A percentile compares a stretch with the other conserved stretches of the same genome.
phyloP scores from a whole-genome alignment of 2,888 invertebrate species.

The Eupsilia transversa region DNA sequence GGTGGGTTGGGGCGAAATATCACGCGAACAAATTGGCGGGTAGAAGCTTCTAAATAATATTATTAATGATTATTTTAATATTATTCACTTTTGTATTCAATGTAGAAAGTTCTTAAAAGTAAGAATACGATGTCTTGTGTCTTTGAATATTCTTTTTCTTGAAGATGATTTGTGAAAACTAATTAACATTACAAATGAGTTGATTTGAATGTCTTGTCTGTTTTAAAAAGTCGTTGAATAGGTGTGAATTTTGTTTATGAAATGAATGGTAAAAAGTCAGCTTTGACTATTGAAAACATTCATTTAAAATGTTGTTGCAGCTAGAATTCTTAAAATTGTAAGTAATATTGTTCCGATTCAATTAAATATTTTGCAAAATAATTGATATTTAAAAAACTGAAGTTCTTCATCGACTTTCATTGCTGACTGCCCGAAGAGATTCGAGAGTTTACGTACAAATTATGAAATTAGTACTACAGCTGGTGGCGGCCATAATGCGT shows the following conservation, averaged over 20 bases:
- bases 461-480: background rate
- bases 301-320: background rate
- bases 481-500: background rate
- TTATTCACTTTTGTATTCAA: slow-evolving; percentile 26
- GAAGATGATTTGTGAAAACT: slow-evolving; percentile 56
- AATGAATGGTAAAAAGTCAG: slow-evolving; percentile 6
- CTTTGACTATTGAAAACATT: background rate
- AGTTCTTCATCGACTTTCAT: background rate
- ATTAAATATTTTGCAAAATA: background rate
- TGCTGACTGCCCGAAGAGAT: background rate
- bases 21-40: too few relatives aligned
- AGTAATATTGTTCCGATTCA: background rate
- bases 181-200: slow-evolving; percentile 59
- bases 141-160: slow-evolving; percentile 17
- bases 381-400: background rate
- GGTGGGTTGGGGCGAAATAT: too few relatives aligned
- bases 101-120: slow-evolving; percentile 41
- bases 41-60: too few relatives aligned
- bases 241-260: background rate
- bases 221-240: slow-evolving; percentile 24
- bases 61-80: slow-evolving; percentile 21
- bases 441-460: background rate
- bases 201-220: slow-evolving; percentile 54
- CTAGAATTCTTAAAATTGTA: background rate
- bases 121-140: slow-evolving; percentile 18